These are phyloP conservation scores for Tyrannus savana DNA, from an alignment of 2,113 vertebrate genomes.

Conservation along the genomic window DNA sequence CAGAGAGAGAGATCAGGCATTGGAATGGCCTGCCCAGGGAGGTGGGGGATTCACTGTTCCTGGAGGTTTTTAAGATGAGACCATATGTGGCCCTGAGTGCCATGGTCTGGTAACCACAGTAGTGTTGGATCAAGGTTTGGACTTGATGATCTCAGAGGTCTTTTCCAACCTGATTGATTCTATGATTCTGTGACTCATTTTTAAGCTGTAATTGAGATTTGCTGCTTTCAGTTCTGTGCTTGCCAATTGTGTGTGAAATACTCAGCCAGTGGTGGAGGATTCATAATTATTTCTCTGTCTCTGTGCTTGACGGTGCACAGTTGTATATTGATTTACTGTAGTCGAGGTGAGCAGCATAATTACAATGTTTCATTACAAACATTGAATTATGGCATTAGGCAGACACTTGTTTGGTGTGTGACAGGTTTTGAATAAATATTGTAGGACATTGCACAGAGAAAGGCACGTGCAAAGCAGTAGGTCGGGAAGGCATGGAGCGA, in stretches of 20 bases:
- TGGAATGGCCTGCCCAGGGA: too few species aligned
- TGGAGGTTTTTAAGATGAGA: too few species aligned
- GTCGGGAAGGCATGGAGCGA: background rate
- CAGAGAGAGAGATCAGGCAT: too few species aligned
- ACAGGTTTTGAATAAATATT: background rate
- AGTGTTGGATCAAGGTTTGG: too few species aligned
- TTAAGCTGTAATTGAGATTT: background rate
- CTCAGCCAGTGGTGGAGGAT: background rate
- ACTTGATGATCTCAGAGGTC: too few species aligned
- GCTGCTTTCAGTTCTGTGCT: background rate
- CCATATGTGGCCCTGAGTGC: too few species aligned
- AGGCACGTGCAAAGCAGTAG: accelerated
- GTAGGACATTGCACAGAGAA: background rate
- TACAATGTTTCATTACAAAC: accelerated
- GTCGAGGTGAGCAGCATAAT: background rate
- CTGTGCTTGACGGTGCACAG: background rate
- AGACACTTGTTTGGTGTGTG: background rate
- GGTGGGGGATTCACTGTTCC: too few species aligned
- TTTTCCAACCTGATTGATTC: too few species aligned
- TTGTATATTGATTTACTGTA: constrained; percentile 19
- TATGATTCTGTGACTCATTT: too few species aligned
- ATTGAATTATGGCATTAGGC: background rate
- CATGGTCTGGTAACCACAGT: too few species aligned
- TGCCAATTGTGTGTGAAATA: background rate
- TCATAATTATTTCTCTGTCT: background rate